phyloP scores from a whole-genome alignment of 2,888 invertebrate species.

The Ichneumon xanthorius region DNA sequence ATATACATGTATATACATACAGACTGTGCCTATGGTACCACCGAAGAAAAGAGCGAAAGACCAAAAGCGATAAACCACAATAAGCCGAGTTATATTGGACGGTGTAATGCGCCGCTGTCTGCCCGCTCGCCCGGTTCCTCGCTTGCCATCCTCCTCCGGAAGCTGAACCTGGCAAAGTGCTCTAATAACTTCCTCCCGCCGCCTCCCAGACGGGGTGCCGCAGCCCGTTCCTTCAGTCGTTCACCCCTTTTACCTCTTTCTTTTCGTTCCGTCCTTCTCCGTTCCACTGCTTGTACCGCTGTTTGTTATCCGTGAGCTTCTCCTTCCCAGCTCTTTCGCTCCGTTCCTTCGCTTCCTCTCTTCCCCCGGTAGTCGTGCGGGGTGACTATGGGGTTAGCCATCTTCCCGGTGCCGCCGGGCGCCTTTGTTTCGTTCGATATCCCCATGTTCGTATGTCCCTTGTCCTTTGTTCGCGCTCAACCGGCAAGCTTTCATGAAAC shows the following conservation, averaged over 20 bases:
- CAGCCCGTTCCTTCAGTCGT: conserved; percentile 54
- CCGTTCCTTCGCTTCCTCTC: conserved; percentile 41
- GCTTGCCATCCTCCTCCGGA: conserved; percentile 71
- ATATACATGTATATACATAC: conserved; percentile 37
- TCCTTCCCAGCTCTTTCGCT: conserved; percentile 45
- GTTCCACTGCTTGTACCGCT: conserved; percentile 38
- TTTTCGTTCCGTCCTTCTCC: conserved; percentile 50
- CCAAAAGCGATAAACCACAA: conserved; percentile 79
- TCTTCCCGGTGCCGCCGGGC: conserved; percentile 50
- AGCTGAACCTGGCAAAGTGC: conserved; percentile 79
- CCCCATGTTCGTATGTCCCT: conserved; percentile 69
- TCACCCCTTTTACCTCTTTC: conserved; percentile 26
- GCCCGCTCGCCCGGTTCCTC: conserved; percentile 69
- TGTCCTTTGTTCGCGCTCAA: conserved; percentile 73
- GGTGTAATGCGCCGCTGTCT: conserved; percentile 78
- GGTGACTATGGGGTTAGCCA: conserved; percentile 29
- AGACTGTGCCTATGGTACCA: conserved; percentile 41
- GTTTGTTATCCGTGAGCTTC: conserved; percentile 40
- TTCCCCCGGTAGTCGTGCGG: not conserved
- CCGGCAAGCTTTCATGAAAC: conserved; percentile 28
- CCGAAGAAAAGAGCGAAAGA: conserved; percentile 72
- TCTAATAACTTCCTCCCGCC: conserved; percentile 79
- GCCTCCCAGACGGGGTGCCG: conserved; percentile 70
- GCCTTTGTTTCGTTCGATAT: conserved; percentile 75
- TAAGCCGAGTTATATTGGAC: conserved; percentile 80